phyloP scores from a whole-genome alignment of 2,888 invertebrate genomes.

The Agrotis clavis region DNA sequence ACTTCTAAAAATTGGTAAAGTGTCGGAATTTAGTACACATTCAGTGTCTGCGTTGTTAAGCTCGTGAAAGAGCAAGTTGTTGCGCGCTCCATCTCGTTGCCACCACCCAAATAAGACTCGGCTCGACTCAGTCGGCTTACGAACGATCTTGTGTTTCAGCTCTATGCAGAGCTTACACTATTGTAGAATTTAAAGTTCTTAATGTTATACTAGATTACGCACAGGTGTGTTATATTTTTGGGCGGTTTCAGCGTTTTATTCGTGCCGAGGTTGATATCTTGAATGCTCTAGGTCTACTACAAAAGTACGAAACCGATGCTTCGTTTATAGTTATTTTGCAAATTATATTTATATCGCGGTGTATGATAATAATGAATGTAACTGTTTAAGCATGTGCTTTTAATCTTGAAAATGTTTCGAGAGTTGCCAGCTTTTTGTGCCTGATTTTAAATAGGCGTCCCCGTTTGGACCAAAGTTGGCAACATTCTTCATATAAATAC shows the following conservation, averaged over 20 bases:
- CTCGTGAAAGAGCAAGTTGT: slow-evolving; percentile 48
- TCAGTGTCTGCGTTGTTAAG: slow-evolving; percentile 57
- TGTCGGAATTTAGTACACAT: slow-evolving; percentile 55
- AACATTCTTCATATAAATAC: neutral
- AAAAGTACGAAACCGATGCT: slow-evolving; percentile 49
- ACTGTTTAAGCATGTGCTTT: slow-evolving; percentile 19
- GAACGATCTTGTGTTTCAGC: slow-evolving; percentile 54
- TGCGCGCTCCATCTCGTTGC: slow-evolving; percentile 63
- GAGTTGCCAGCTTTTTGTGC: slow-evolving; percentile 45
- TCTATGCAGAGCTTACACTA: slow-evolving; percentile 43
- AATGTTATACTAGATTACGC: slow-evolving; percentile 55
- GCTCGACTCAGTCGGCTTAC: slow-evolving; percentile 50
- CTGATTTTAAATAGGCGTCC: slow-evolving; percentile 37
- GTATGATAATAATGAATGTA: slow-evolving; percentile 27
- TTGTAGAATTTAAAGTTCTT: slow-evolving; percentile 53
- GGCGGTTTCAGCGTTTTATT: slow-evolving; percentile 58
- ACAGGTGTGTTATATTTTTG: slow-evolving; percentile 58
- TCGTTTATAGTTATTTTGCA: slow-evolving; percentile 14
- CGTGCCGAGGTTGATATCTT: slow-evolving; percentile 59
- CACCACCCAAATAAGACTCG: slow-evolving; percentile 59
- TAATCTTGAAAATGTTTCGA: slow-evolving; percentile 7
- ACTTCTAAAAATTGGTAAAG: slow-evolving; percentile 39
- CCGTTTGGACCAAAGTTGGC: slow-evolving; percentile 48
- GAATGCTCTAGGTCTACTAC: slow-evolving; percentile 49
- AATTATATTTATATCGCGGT: neutral